phyloP scores from a whole-genome alignment of 2,113 vertebrate species.

The Taurulus bubalis region DNA sequence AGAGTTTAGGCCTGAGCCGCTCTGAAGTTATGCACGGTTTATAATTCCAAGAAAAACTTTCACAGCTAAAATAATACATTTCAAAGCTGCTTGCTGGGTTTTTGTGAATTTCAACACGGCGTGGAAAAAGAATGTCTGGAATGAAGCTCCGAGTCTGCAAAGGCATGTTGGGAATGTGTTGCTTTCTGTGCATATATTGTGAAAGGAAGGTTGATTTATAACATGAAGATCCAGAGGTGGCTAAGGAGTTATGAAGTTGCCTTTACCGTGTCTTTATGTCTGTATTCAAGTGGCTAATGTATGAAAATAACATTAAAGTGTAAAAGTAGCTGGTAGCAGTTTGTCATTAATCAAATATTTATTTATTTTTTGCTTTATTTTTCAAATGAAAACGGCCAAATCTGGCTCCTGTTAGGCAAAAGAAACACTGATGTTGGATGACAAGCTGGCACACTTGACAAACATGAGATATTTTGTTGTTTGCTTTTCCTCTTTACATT shows the following conservation, averaged over 20 bases:
- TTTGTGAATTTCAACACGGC: slow-evolving; percentile 56
- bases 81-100: slow-evolving; percentile 56
- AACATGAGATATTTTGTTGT: neutral
- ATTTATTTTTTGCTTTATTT: neutral
- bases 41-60: slow-evolving; percentile 81
- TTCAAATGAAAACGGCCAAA: neutral
- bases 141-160: slow-evolving; percentile 53
- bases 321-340: neutral
- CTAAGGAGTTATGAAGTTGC: neutral
- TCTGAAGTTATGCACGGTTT: slow-evolving; percentile 79
- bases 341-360: neutral
- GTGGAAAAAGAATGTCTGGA: slow-evolving; percentile 55
- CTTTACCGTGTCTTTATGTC: neutral
- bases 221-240: neutral
- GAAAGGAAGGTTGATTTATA: neutral
- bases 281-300: neutral
- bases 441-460: too few relatives aligned
- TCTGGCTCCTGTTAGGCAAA: neutral
- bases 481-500: neutral
- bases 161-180: slow-evolving; percentile 57
- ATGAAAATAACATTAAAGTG: neutral
- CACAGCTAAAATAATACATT: slow-evolving; percentile 83
- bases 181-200: slow-evolving; percentile 21
- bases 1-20: slow-evolving; percentile 65
- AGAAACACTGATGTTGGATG: neutral